These are phyloP conservation scores for Drosophila ficusphila DNA, from an alignment of 1,140 invertebrate genomes.

Conservation along the genomic window DNA sequence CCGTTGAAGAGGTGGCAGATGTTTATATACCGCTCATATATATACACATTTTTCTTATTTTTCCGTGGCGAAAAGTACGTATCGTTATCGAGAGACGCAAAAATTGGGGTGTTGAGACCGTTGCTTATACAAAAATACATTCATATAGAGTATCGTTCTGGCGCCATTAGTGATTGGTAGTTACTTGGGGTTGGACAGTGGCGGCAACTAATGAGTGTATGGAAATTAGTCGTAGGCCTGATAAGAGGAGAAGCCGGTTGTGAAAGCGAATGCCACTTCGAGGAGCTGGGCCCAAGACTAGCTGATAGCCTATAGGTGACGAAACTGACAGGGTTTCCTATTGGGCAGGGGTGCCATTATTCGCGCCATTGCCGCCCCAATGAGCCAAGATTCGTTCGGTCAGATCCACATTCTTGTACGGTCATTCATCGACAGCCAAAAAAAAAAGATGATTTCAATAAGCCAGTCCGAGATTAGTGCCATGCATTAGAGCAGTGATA, in stretches of 20 bases:
- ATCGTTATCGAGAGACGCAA: slow-evolving; percentile 14
- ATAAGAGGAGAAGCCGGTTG: slow-evolving; percentile 20
- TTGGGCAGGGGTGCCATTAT: background rate
- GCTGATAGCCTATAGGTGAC: background rate
- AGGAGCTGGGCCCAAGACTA: too few relatives aligned
- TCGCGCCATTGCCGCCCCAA: slow-evolving; percentile 5
- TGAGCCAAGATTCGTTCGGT: slow-evolving; percentile 16
- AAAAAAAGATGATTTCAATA: slow-evolving; percentile 34
- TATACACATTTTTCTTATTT: background rate
- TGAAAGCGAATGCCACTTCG: too few relatives aligned
- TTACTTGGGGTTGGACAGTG: slow-evolving; percentile 10
- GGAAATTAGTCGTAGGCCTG: slow-evolving; percentile 15
- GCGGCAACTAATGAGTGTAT: slow-evolving; percentile 21
- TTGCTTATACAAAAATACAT: background rate
- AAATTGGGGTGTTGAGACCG: slow-evolving; percentile 60
- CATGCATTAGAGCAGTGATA: slow-evolving; percentile 46
- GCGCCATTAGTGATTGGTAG: slow-evolving; percentile 37
- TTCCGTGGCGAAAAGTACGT: slow-evolving; percentile 13
- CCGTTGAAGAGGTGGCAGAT: slow-evolving; percentile 33
- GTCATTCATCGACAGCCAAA: slow-evolving; percentile 10
- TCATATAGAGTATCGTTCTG: too few relatives aligned
- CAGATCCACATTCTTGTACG: slow-evolving; percentile 19
- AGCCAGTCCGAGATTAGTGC: slow-evolving; percentile 28
- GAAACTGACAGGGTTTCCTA: too few relatives aligned
- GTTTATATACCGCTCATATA: background rate